Conservation (phyloP, 2,797 vertebrate species). For the Parambassis ranga region DNA sequence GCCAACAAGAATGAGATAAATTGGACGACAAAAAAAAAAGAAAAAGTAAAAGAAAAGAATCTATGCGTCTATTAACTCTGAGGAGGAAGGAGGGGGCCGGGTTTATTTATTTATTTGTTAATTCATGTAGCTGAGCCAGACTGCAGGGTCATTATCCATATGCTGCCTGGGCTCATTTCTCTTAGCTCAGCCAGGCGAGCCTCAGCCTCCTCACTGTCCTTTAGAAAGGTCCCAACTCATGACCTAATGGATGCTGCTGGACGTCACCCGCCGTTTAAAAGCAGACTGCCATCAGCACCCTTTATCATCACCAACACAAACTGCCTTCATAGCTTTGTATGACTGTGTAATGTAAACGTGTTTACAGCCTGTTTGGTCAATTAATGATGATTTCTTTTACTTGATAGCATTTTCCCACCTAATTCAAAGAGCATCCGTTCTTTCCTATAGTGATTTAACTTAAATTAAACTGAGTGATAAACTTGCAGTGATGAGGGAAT, state of each 20-base stretch:
- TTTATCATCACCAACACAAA: too few relatives aligned
- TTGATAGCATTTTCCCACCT: too few relatives aligned
- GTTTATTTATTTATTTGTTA: neutral
- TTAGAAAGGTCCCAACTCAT: slow-evolving; percentile 40
- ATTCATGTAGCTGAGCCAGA: slow-evolving; percentile 35
- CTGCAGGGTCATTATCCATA: slow-evolving; percentile 47
- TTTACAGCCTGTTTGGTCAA: too few relatives aligned
- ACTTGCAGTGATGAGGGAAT: too few relatives aligned
- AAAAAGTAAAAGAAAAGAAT: slow-evolving; percentile 30
- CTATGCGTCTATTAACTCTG: slow-evolving; percentile 61
- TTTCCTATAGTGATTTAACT: too few relatives aligned
- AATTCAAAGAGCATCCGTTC: too few relatives aligned
- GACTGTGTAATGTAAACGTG: too few relatives aligned
- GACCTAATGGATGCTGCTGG: slow-evolving; percentile 30
- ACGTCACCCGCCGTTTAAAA: too few relatives aligned
- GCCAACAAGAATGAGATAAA: slow-evolving; percentile 72
- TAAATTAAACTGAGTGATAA: too few relatives aligned
- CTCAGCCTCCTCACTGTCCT: slow-evolving; percentile 17
- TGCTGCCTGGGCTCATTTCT: slow-evolving; percentile 45
- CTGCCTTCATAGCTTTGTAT: too few relatives aligned
- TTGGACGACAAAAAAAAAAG: slow-evolving; percentile 40
- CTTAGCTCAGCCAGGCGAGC: slow-evolving; percentile 4
- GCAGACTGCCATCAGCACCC: too few relatives aligned
- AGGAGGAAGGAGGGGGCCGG: neutral
- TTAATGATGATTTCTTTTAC: too few relatives aligned